Base-by-base conservation (phyloP, 2,888 invertebrate genomes). In the Sphaerophoria rueppellii region DNA sequence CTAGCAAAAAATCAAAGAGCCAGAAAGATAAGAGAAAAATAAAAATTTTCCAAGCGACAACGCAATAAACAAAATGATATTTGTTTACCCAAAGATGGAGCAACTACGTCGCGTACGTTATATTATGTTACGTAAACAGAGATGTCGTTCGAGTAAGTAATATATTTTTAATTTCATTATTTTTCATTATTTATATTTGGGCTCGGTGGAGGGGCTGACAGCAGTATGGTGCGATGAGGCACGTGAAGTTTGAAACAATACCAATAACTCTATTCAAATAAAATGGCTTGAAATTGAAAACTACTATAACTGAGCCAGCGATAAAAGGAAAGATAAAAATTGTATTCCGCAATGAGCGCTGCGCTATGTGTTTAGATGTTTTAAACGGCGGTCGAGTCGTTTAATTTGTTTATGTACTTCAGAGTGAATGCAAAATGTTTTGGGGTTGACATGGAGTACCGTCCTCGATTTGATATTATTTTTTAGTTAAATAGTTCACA, bases 201-300 rank as follows among this genome's bases (percentile, higher is more conserved):
- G 24, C 24, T 24, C 24, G 24, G 24, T 24, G 24, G 24, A 24
- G 24, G 24, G 24, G 24, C 2, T 24, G 24, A 24, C 24, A 24
- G 24, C 24, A 24, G 24, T 24, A 24, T 24, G 24, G 71, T 72
- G 71, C 67, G 52, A 35, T 61, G 71, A 12, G 75, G 46, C 79
- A 83, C 83, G 83, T 83, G 83, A 75, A 83, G 69, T 61, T 69
- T 35, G 57, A 80, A 83, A 83, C 67, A 83, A 83, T 75, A 71
- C 24, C 24, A 24, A 24, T 24, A 24, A 24, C 24, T 24, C 24
- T 24, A 52, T 11, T 37, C 11, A 7, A 35, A n/a, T 35, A 14
- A 24, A 61, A 71, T 82, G 67, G 32, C n/a, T 65, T 79, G 60
- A 60, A 75, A 75, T 24, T 7, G 48, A 77, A 55, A 63, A 32